A percentile compares a stretch with the other conserved stretches of the same genome.
Conservation (phyloP, 2,888 invertebrate genomes). For the Scaptomyza cyrtandrae region DNA sequence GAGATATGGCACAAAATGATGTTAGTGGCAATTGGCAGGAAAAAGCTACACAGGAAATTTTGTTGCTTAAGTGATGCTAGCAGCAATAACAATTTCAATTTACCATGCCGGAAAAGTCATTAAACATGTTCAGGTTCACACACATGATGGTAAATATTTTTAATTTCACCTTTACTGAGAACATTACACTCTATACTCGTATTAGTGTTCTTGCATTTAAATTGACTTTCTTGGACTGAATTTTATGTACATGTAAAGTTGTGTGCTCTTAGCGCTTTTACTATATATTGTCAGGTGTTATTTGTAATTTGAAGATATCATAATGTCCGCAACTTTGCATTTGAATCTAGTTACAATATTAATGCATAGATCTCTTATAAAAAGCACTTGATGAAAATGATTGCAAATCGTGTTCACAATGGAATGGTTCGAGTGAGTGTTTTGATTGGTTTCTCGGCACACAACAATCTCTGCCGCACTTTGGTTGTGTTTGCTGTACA, state of each 20-base stretch:
- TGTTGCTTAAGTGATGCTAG: conserved; percentile 46
- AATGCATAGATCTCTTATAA: conserved; percentile 2
- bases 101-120: conserved; percentile 43
- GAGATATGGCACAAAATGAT: conserved; percentile 29
- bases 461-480: conserved; percentile 10
- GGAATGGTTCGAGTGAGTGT: conserved; percentile 8
- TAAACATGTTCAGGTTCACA: conserved; percentile 40
- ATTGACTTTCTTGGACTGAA: conserved; percentile 9
- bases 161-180: not conserved
- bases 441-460: conserved; percentile 26
- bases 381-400: not conserved
- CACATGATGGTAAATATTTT: not conserved
- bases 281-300: conserved; percentile 41
- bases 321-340: not conserved
- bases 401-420: conserved; percentile 9
- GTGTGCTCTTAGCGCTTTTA: conserved; percentile 19
- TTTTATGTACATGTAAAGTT: conserved; percentile 15
- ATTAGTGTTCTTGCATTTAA: conserved; percentile 6
- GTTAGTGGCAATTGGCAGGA: conserved; percentile 27
- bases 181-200: no score
- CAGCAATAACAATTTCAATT: conserved; percentile 51
- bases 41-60: conserved; percentile 31
- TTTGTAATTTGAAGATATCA: conserved; percentile 36
- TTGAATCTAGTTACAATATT: not conserved
- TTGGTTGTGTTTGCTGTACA: conserved; percentile 38